Conservation (phyloP, 2,888 invertebrate genomes). For the Cenopis cana region DNA sequence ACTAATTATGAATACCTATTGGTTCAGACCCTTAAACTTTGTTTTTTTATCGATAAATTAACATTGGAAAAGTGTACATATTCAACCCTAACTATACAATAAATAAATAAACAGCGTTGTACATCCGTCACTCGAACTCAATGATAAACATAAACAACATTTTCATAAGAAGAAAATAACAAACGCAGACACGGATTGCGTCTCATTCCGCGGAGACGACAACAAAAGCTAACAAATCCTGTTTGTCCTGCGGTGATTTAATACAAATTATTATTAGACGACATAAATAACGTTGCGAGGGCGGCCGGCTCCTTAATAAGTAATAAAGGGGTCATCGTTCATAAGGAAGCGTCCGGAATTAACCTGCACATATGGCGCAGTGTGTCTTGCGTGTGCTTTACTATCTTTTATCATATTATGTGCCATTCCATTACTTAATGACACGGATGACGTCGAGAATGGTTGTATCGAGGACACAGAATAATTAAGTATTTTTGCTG, state of each 20-base stretch:
- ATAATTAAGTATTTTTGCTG: no score
- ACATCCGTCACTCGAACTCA: conserved; percentile 32
- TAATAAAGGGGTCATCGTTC: conserved; percentile 85
- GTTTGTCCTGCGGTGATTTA: conserved; percentile 83
- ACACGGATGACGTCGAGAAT: neutral
- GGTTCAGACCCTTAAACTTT: no score
- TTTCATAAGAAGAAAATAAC: conserved; percentile 62
- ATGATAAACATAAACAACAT: conserved; percentile 54
- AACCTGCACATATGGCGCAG: conserved; percentile 73
- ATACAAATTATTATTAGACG: conserved; percentile 85
- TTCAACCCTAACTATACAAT: conserved; percentile 1
- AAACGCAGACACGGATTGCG: conserved; percentile 63
- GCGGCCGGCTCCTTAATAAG: conserved; percentile 81
- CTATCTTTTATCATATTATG: neutral
- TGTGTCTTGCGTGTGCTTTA: conserved; percentile 34
- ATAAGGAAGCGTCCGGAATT: conserved; percentile 70
- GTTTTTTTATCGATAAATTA: no score
- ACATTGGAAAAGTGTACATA: no score
- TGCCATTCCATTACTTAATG: conserved; percentile 5
- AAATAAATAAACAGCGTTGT: neutral
- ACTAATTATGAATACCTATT: no score
- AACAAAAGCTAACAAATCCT: conserved; percentile 83
- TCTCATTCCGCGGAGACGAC: conserved; percentile 67
- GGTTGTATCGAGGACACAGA: no score
- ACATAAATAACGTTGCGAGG: conserved; percentile 82